Percentiles rank a stretch among this genome's conserved stretches.
Conservation (phyloP, 2,113 vertebrate species). For the Poecile atricapillus region DNA sequence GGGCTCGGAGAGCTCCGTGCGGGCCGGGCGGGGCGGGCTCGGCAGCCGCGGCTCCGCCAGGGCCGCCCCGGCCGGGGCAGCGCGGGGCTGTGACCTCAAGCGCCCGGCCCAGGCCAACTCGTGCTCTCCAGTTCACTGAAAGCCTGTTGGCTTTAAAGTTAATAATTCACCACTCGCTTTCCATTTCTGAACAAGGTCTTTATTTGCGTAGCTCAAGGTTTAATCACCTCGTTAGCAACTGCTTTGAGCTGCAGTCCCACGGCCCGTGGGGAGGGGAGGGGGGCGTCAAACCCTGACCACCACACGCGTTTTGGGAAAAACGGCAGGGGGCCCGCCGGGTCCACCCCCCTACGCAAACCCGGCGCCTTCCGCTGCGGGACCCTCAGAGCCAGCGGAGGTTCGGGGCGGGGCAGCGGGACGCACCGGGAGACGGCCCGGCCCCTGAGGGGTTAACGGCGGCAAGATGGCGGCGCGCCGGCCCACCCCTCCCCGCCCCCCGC, state of each 20-base stretch:
- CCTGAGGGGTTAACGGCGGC: background rate
- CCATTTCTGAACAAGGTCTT: background rate
- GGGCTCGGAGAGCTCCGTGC: accelerated
- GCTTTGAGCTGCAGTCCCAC: background rate
- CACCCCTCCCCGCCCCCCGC: background rate
- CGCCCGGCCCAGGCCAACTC: accelerated
- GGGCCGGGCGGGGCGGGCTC: too few relatives aligned
- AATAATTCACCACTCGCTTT: background rate
- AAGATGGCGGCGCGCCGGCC: conserved; percentile 1
- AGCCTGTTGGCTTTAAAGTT: background rate
- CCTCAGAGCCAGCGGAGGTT: accelerated
- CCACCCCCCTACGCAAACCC: accelerated
- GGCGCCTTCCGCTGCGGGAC: accelerated
- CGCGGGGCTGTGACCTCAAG: accelerated
- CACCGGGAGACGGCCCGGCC: accelerated
- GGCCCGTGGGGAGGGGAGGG: accelerated
- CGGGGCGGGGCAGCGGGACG: too few relatives aligned
- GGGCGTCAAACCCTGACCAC: accelerated
- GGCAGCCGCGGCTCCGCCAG: accelerated
- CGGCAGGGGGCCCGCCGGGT: accelerated
- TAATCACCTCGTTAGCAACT: background rate
- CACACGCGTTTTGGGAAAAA: accelerated
- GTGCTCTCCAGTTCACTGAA: accelerated
- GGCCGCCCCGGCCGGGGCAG: background rate
- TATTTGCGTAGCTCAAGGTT: background rate